These are phyloP conservation scores for Chrysoperla carnea DNA, from an alignment of 1,140 invertebrate genomes.

Conservation along the genomic window DNA sequence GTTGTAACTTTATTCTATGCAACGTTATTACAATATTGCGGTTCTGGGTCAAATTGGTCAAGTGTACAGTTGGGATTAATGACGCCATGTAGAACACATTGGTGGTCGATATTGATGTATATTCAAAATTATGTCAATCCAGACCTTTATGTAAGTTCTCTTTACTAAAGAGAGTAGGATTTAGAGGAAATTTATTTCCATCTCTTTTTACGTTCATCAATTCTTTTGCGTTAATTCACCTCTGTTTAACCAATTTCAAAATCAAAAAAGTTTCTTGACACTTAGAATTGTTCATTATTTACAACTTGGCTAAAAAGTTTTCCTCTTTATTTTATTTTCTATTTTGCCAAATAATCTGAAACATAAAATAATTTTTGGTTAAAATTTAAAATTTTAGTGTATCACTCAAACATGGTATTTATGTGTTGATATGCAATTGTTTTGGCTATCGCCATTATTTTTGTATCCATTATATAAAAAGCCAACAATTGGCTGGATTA, in stretches of 20 bases:
- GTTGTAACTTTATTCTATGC: slow-evolving; percentile 18
- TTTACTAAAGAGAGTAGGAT: no score
- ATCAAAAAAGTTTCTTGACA: no score
- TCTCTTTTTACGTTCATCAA: no score
- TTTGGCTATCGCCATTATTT: slow-evolving; percentile 34
- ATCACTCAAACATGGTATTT: slow-evolving; percentile 47
- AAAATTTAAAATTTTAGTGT: slow-evolving; percentile 27
- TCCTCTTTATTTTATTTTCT: no score
- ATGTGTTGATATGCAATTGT: slow-evolving; percentile 44
- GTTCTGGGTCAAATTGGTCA: slow-evolving; percentile 17
- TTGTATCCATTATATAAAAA: slow-evolving; percentile 23
- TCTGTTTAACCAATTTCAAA: no score
- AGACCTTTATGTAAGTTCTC: slow-evolving; percentile 4
- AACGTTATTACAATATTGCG: slow-evolving; percentile 12
- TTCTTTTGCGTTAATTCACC: no score
- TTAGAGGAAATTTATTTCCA: no score
- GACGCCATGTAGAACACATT: slow-evolving; percentile 13
- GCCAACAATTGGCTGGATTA: slow-evolving; percentile 2
- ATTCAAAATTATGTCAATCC: slow-evolving; percentile 17
- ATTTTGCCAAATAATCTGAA: no score
- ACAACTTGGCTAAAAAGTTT: no score
- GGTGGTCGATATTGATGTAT: slow-evolving; percentile 19
- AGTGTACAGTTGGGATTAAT: slow-evolving; percentile 2
- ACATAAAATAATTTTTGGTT: no score
- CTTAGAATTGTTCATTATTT: no score